Evolutionary conservation across 2,888 invertebrate species (phyloP).

Genomic region (Zygogramma bicolorata): DNA sequence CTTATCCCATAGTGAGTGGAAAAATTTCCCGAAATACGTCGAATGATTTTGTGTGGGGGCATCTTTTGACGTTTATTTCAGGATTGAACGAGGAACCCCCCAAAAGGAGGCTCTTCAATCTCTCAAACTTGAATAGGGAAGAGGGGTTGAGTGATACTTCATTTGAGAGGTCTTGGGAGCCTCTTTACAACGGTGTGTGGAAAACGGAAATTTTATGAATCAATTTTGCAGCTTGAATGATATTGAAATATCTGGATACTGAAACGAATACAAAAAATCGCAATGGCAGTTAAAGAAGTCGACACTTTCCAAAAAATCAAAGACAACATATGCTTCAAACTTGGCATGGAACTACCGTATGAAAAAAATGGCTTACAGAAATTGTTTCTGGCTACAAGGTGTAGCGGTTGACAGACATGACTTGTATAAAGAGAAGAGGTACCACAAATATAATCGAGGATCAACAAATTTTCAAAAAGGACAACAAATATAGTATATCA

Average conservation of each 20-base stretch:
- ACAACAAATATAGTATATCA: neutral
- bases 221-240: neutral
- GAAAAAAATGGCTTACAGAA: slow-evolving; percentile 9
- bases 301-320: neutral
- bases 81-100: too few relatives aligned
- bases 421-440: neutral
- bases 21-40: too few relatives aligned
- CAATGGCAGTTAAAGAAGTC: slow-evolving; percentile 12
- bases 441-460: neutral
- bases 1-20: too few relatives aligned
- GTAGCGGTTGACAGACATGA: slow-evolving; percentile 9
- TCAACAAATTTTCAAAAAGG: neutral
- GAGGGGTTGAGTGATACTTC: too few relatives aligned
- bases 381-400: slow-evolving; percentile 29
- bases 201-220: too few relatives aligned
- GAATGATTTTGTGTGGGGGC: too few relatives aligned
- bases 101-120: too few relatives aligned
- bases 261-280: slow-evolving; percentile 5
- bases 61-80: too few relatives aligned
- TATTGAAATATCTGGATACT: neutral
- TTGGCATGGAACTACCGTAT: slow-evolving; percentile 17
- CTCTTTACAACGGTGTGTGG: too few relatives aligned
- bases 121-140: too few relatives aligned
- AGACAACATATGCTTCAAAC: slow-evolving; percentile 22
- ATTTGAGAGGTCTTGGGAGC: too few relatives aligned